phyloP scores from a whole-genome alignment of 2,888 invertebrate genomes.

The Amiota mariae region DNA sequence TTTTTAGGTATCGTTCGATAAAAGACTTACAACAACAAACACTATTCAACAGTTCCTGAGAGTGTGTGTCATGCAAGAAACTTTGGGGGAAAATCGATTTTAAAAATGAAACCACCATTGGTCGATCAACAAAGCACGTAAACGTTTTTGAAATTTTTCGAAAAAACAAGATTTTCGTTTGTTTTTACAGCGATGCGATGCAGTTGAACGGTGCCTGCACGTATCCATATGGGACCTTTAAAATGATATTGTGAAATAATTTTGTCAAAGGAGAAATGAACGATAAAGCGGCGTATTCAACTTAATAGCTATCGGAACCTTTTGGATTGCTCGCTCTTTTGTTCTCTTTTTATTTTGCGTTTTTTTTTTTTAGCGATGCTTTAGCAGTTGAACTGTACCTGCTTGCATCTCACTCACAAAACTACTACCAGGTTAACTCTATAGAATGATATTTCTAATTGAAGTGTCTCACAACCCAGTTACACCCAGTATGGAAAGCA shows the following conservation, averaged over 20 bases:
- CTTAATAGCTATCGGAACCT: too few species aligned
- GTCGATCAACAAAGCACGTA: slow-evolving; percentile 46
- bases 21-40: background rate
- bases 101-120: slow-evolving; percentile 23
- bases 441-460: too few species aligned
- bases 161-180: slow-evolving; percentile 40
- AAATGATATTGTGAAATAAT: too few species aligned
- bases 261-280: too few species aligned
- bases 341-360: slow-evolving; percentile 40
- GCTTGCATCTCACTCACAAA: slow-evolving; percentile 39
- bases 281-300: too few species aligned
- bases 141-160: slow-evolving; percentile 45
- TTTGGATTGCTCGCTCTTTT: too few species aligned
- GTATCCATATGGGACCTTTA: slow-evolving; percentile 25
- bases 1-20: slow-evolving; percentile 44
- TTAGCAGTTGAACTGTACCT: slow-evolving; percentile 49
- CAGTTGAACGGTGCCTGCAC: slow-evolving; percentile 60
- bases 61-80: background rate
- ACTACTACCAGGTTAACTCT: background rate
- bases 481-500: too few species aligned
- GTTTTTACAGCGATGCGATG: slow-evolving; percentile 52
- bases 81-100: slow-evolving; percentile 22
- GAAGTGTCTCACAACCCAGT: too few species aligned
- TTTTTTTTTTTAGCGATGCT: slow-evolving; percentile 43
- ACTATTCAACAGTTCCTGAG: slow-evolving; percentile 54